Evolutionary conservation across 2,888 invertebrate species (phyloP).

Genomic region (Meiosimyza platycephala): DNA sequence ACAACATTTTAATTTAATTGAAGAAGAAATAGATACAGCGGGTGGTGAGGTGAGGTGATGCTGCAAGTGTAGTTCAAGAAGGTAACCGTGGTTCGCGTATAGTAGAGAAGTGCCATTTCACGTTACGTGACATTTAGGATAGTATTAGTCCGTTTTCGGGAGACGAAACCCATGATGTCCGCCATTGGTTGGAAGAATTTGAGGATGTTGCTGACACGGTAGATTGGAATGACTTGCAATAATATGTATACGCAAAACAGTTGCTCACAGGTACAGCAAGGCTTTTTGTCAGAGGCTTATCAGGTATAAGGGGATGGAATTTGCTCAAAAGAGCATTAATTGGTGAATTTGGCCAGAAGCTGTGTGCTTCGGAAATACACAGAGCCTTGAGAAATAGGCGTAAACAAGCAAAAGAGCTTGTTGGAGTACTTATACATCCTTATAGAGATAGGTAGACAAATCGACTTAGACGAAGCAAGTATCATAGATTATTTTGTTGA

Average conservation of each 20-base stretch:
- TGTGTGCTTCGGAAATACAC: conserved; percentile 36
- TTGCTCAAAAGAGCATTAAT: not conserved
- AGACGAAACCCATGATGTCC: too few species aligned
- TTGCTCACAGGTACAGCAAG: conserved; percentile 35
- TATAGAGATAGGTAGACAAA: conserved; percentile 34
- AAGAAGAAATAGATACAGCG: too few species aligned
- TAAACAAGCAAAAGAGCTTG: conserved; percentile 34
- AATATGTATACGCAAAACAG: conserved; percentile 39
- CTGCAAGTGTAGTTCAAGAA: too few species aligned
- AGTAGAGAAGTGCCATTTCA: too few species aligned
- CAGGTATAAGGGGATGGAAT: conserved; percentile 19
- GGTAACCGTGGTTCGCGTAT: too few species aligned
- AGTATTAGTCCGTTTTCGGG: too few species aligned
- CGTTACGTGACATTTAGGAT: too few species aligned
- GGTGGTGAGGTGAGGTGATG: too few species aligned
- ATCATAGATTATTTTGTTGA: conserved; percentile 35
- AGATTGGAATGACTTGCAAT: conserved; percentile 35
- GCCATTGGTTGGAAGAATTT: too few species aligned
- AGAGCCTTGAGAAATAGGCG: conserved; percentile 30
- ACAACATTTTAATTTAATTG: too few species aligned
- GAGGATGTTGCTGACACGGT: too few species aligned
- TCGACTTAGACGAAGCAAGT: conserved; percentile 35
- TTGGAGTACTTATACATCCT: conserved; percentile 34
- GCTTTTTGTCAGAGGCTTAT: conserved; percentile 31
- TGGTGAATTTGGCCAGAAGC: conserved; percentile 32